A percentile compares a stretch with the other conserved stretches of the same genome.
These are phyloP conservation scores for Aurelia aurita complex sp. Pacific DNA, from an alignment of 30 jellyfish, hydroid and myxozoan genomes.

Conservation along the genomic window DNA sequence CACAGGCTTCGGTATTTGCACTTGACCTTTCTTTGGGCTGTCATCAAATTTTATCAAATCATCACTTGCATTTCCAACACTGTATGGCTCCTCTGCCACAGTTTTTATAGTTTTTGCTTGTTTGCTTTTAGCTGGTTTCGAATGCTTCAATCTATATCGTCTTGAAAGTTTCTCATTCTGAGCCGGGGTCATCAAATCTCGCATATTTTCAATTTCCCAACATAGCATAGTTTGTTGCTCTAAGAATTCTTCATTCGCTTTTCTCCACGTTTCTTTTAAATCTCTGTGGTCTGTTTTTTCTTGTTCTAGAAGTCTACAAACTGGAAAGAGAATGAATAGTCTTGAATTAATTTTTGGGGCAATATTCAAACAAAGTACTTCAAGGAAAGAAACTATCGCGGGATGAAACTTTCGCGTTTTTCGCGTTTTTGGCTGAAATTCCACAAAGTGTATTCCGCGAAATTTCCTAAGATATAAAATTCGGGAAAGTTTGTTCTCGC, in stretches of 20 bases:
- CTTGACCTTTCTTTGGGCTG: slow-evolving; percentile 29
- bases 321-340: slow-evolving; percentile 15
- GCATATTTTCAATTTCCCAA: slow-evolving; percentile 78
- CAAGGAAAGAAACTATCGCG: too few relatives aligned
- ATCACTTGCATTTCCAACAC: slow-evolving; percentile 10
- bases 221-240: slow-evolving; percentile 76
- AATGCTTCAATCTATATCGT: slow-evolving; percentile 49
- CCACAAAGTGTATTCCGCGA: too few relatives aligned
- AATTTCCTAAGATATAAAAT: too few relatives aligned
- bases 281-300: slow-evolving; percentile 84
- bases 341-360: too few relatives aligned
- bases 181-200: slow-evolving; percentile 67
- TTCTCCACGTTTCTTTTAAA: slow-evolving; percentile 87
- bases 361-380: too few relatives aligned
- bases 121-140: slow-evolving; percentile 42
- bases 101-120: slow-evolving; percentile 27
- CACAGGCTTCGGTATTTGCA: neutral
- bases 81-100: slow-evolving; percentile 20
- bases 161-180: slow-evolving; percentile 83
- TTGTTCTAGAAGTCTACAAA: slow-evolving; percentile 90
- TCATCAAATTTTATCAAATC: slow-evolving; percentile 58
- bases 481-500: too few relatives aligned
- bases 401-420: too few relatives aligned
- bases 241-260: slow-evolving; percentile 88
- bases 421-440: too few relatives aligned